A percentile compares a stretch with the other conserved stretches of the same genome.
phyloP scores from a whole-genome alignment of 30 jellyfish, hydroid and myxozoan genomes.

The Pseudorhiza aurosa region DNA sequence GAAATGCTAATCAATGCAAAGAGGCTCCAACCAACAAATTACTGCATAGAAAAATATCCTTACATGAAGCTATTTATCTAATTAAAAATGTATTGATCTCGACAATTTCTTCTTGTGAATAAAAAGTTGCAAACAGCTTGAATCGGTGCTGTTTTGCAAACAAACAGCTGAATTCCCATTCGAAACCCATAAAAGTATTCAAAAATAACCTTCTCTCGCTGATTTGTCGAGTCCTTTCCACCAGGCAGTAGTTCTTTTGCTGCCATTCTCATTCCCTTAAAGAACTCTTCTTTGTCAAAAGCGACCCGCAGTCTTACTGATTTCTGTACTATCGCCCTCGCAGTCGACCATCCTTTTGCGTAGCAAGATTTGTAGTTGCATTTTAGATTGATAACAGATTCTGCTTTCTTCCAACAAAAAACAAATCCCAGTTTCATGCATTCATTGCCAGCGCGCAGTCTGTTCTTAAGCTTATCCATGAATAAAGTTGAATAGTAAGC shows the following conservation, averaged over 20 bases:
- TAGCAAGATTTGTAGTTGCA: slow-evolving; percentile 32
- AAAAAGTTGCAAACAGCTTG: too few relatives aligned
- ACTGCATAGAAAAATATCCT: too few relatives aligned
- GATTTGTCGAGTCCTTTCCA: not conserved
- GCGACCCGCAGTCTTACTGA: not conserved
- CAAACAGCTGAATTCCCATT: too few relatives aligned
- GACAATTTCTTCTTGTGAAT: too few relatives aligned
- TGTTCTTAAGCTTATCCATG: not conserved
- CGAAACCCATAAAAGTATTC: too few relatives aligned
- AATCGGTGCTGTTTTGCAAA: too few relatives aligned
- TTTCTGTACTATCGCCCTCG: not conserved
- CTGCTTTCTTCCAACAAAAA: slow-evolving; percentile 2
- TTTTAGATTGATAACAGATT: slow-evolving; percentile 1
- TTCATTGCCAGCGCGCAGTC: not conserved
- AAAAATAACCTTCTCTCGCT: slow-evolving; percentile 1
- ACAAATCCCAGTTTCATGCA: slow-evolving; percentile 40
- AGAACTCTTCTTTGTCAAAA: not conserved
- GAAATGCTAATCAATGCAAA: too few relatives aligned
- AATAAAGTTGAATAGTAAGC: not conserved
- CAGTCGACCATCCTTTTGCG: not conserved
- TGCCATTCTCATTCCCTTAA: slow-evolving; percentile 3
- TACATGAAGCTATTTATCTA: too few relatives aligned
- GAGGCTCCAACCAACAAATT: too few relatives aligned
- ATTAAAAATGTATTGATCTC: too few relatives aligned
- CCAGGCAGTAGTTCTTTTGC: slow-evolving; percentile 1